These are phyloP conservation scores for Merluccius polli DNA, from an alignment of 2,797 vertebrate species.

Conservation along the genomic window DNA sequence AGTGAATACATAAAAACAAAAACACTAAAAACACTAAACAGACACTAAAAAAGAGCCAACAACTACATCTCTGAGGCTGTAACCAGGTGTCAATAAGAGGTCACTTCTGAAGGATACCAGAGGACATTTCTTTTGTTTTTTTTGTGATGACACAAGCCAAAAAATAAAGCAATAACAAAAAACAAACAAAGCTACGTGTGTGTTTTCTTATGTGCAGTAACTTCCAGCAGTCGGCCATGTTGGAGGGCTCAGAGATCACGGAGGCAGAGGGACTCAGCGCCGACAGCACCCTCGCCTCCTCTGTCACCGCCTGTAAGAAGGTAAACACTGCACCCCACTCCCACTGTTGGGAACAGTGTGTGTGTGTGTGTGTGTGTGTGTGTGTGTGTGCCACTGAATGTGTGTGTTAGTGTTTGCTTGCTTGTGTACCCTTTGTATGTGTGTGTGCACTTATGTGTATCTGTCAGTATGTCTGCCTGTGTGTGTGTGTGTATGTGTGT, in stretches of 20 bases:
- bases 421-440: background rate
- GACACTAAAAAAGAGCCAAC: background rate
- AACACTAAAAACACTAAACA: no score
- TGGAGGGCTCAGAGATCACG: slow-evolving; percentile 71
- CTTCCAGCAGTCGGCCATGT: slow-evolving; percentile 83
- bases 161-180: background rate
- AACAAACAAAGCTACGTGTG: background rate
- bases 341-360: background rate
- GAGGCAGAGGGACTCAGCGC: slow-evolving; percentile 68
- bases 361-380: slow-evolving; percentile 17
- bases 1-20: no score
- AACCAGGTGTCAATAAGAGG: background rate
- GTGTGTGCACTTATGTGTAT: slow-evolving; percentile 21
- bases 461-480: slow-evolving; percentile 13
- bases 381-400: slow-evolving; percentile 1
- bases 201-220: slow-evolving; percentile 70
- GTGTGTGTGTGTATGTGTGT: slow-evolving; percentile 1
- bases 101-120: background rate
- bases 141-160: background rate
- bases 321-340: slow-evolving; percentile 57
- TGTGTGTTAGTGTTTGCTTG: background rate
- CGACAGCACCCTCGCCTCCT: slow-evolving; percentile 74
- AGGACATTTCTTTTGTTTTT: background rate
- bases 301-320: slow-evolving; percentile 91
- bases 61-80: background rate